Evolutionary conservation across 2,888 invertebrate genomes (phyloP).

Genomic region (Scrobipalpa costella): DNA sequence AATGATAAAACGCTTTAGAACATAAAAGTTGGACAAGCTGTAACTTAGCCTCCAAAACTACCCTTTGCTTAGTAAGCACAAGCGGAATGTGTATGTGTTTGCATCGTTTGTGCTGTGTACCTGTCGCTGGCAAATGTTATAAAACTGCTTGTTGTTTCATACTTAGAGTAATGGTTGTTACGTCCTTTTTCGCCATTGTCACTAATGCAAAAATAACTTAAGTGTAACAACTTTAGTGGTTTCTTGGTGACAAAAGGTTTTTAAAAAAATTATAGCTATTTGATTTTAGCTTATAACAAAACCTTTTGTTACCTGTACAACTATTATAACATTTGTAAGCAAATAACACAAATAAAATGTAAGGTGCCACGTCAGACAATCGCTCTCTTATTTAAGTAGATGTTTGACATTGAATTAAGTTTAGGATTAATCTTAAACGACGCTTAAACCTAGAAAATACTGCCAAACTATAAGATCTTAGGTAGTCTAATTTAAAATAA

Average conservation of each 20-base stretch:
- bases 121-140: conserved; percentile 13
- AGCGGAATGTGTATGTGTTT: conserved; percentile 8
- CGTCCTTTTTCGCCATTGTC: conserved; percentile 8
- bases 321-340: conserved; percentile 21
- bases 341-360: conserved; percentile 39
- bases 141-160: not conserved
- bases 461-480: conserved; percentile 17
- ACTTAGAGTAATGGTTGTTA: not conserved
- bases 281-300: not conserved
- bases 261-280: too few species aligned
- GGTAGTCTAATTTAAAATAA: conserved; percentile 15
- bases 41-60: conserved; percentile 13
- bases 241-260: not conserved
- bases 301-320: not conserved
- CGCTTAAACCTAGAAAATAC: conserved; percentile 21
- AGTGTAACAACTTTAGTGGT: not conserved
- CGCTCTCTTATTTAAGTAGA: conserved; percentile 42
- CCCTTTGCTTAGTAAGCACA: not conserved
- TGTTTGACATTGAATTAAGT: conserved; percentile 37
- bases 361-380: conserved; percentile 58
- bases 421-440: conserved; percentile 10
- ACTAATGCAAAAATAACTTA: not conserved
- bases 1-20: not conserved
- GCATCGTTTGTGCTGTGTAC: not conserved
- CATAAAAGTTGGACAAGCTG: not conserved